Evolutionary conservation across 1,140 invertebrate species (phyloP), one percentile per base, ranked within the genome.

Genomic region (Vollenhovia emeryi): DNA sequence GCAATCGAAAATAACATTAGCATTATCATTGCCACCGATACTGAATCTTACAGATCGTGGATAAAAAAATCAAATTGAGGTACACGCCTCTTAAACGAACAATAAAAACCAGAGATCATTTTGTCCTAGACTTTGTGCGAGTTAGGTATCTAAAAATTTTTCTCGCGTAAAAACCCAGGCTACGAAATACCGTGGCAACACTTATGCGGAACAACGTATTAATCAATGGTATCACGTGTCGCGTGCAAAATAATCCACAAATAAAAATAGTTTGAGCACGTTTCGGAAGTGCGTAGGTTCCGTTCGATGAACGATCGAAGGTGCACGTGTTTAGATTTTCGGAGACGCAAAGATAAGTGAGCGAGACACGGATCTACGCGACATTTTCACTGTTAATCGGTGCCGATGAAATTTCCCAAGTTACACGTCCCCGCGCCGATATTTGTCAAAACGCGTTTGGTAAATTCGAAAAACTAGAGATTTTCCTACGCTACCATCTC

Each of bases 141-240:
- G 18, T 43, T 33, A 13, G 2, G 11, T 43, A 43, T 57, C 18
- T 73, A 82, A 71, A 80, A 80, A 73, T 73, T 43, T 71, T 82
- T 82, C 66, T 59, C 27, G 18, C 73, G 45, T n/a, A 82, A 55
- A 82, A 71, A 24, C n/a, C 36, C 43, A 6, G 66, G 30, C 21
- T 68, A 55, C 62, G 45, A 71, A 82, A 82, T 82, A 73, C 55
- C 50, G 66, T 82, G 78, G 78, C 78, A 82, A 82, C 50, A 82
- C 36, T 73, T 82, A 82, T 82, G 27, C 66, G 36, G 36, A 27
- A 71, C 27, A 57, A n/a, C 43, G 15, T 71, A 50, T 36, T 52
- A 82, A 71, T 55, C 11, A 52, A 57, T 21, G 66, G n/a, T 79
- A 55, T 60, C 18, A 21, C 33, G n/a, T 18, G 40, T 66, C 36